A percentile compares a stretch with the other conserved stretches of the same genome.
Conservation (phyloP, 2,888 invertebrate species). For the Ethmia dodecea region DNA sequence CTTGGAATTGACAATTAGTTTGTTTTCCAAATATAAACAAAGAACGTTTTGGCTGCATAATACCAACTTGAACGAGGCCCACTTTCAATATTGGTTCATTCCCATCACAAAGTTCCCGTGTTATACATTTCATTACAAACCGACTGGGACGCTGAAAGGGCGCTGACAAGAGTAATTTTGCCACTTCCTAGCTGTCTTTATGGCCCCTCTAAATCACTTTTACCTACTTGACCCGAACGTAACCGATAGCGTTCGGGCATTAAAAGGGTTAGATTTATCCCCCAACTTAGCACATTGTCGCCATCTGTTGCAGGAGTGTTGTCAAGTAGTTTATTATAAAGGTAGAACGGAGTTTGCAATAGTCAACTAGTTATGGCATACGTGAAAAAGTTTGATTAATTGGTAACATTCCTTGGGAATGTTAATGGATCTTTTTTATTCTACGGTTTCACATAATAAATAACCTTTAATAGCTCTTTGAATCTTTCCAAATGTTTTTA, state of each 20-base stretch:
- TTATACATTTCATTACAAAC: slow-evolving; percentile 42
- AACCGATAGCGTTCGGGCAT: slow-evolving; percentile 59
- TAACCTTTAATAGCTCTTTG: no score
- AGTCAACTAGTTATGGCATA: no score
- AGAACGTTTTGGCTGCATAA: slow-evolving; percentile 4
- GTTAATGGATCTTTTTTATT: no score
- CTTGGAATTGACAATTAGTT: background rate
- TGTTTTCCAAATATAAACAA: slow-evolving; percentile 6
- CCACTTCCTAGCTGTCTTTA: slow-evolving; percentile 59
- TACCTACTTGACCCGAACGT: slow-evolving; percentile 65
- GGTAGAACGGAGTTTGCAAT: slow-evolving; percentile 37
- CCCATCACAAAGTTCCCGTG: slow-evolving; percentile 24
- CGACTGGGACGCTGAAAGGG: slow-evolving; percentile 9
- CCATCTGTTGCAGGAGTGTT: slow-evolving; percentile 51
- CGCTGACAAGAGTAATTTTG: background rate
- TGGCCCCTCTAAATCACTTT: slow-evolving; percentile 64
- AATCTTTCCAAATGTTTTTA: no score
- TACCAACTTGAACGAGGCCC: slow-evolving; percentile 11
- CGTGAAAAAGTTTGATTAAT: no score
- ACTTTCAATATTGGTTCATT: slow-evolving; percentile 21
- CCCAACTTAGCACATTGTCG: slow-evolving; percentile 67
- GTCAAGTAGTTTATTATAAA: slow-evolving; percentile 57
- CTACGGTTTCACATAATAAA: no score
- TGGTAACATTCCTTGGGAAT: no score
- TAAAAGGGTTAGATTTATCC: slow-evolving; percentile 75